phyloP scores from a whole-genome alignment of 2,888 invertebrate species.

The Oithona nana region DNA sequence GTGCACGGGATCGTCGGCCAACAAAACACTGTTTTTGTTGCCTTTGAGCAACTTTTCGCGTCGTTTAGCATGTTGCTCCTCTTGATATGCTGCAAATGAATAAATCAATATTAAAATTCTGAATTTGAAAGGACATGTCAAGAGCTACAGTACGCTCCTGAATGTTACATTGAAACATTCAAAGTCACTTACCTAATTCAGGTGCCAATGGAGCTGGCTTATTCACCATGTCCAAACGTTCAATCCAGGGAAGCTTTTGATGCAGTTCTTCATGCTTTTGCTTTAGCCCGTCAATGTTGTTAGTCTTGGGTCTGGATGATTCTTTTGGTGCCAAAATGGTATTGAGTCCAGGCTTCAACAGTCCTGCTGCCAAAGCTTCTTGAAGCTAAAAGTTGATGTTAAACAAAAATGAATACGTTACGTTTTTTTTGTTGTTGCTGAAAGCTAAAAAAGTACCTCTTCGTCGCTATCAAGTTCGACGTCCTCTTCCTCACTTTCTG shows the following conservation, averaged over 20 bases:
- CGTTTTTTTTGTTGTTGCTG: too few relatives aligned
- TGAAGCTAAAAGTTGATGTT: conserved; percentile 61
- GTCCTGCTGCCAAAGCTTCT: conserved; percentile 66
- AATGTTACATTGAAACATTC: too few relatives aligned
- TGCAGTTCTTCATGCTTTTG: conserved; percentile 49
- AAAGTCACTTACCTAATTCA: conserved; percentile 44
- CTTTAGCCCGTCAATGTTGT: conserved; percentile 37
- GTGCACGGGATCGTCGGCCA: conserved; percentile 50
- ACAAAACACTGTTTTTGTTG: conserved; percentile 9
- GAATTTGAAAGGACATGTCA: too few relatives aligned
- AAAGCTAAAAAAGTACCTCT: too few relatives aligned
- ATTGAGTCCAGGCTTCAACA: conserved; percentile 68
- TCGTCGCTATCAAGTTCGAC: too few relatives aligned
- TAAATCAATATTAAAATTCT: background rate
- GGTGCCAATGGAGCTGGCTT: conserved; percentile 60
- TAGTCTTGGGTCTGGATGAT: conserved; percentile 29
- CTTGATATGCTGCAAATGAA: background rate
- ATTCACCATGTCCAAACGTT: conserved; percentile 58
- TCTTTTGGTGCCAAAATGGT: conserved; percentile 34
- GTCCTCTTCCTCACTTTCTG: too few relatives aligned
- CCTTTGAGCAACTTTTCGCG: background rate
- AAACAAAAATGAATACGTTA: too few relatives aligned
- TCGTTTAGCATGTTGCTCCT: background rate
- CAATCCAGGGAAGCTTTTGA: conserved; percentile 59
- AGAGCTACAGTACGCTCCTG: too few relatives aligned